Percentiles rank a stretch among this genome's conserved stretches.
Evolutionary conservation across 1,140 invertebrate genomes (phyloP).

Genomic region (Drosophila pseudoananassae): DNA sequence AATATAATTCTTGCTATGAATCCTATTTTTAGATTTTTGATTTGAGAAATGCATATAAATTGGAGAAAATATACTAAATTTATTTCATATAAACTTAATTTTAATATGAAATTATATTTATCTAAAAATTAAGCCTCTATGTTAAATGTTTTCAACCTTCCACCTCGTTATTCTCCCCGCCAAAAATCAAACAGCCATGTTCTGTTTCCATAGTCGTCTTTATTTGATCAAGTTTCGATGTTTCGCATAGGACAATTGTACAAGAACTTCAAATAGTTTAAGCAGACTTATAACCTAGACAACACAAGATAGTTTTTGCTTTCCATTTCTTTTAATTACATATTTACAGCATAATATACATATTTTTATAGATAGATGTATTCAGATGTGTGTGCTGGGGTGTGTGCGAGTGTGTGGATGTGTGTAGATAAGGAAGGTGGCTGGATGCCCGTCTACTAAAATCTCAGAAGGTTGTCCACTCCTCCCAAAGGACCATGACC

Average conservation of each 20-base stretch:
- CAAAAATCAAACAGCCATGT: not conserved
- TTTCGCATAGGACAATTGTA: conserved; percentile 59
- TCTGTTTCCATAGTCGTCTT: conserved; percentile 31
- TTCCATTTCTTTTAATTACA: conserved; percentile 52
- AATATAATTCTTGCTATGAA: not conserved
- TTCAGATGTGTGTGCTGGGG: not conserved
- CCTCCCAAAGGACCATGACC: conserved; percentile 75
- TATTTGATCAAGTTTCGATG: conserved; percentile 48
- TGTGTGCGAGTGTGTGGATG: conserved; percentile 9
- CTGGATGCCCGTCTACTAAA: conserved; percentile 40
- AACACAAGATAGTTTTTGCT: conserved; percentile 25
- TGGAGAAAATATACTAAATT: too few relatives aligned
- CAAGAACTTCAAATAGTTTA: conserved; percentile 22
- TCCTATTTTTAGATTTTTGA: not conserved
- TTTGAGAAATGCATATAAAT: not conserved
- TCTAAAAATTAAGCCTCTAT: too few relatives aligned
- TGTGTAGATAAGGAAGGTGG: conserved; percentile 15
- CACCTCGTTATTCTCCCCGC: too few relatives aligned
- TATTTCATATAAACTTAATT: too few relatives aligned
- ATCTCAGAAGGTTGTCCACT: conserved; percentile 63
- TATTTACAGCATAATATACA: conserved; percentile 69
- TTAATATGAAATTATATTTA: too few relatives aligned
- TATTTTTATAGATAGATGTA: conserved; percentile 35
- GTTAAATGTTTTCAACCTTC: too few relatives aligned
- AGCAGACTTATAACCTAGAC: conserved; percentile 52